These are phyloP conservation scores for Zaprionus capensis DNA, from an alignment of 1,140 invertebrate genomes.

Conservation along the genomic window DNA sequence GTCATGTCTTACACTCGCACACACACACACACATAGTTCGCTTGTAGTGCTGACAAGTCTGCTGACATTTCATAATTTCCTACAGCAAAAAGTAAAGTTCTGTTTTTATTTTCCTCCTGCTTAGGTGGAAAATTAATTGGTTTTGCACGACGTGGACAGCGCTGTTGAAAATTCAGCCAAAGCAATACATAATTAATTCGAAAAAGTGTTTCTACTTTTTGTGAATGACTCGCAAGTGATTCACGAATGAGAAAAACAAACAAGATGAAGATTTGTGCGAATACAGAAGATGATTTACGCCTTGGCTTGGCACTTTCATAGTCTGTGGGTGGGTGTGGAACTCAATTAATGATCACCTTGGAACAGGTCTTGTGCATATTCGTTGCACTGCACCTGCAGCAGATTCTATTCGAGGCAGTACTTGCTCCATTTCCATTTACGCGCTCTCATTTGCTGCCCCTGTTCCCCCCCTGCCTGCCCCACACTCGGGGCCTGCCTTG, in stretches of 20 bases:
- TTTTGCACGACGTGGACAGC: slow-evolving; percentile 49
- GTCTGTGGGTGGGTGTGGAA: background rate
- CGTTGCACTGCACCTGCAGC: background rate
- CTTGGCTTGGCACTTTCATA: background rate
- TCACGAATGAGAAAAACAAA: background rate
- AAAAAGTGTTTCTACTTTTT: background rate
- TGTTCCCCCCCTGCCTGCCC: too few species aligned
- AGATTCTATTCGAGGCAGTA: background rate
- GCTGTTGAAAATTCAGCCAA: slow-evolving; percentile 26
- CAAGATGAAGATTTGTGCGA: background rate
- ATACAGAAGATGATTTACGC: background rate
- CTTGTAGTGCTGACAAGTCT: slow-evolving; percentile 33
- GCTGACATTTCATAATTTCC: slow-evolving; percentile 53
- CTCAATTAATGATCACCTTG: slow-evolving; percentile 13
- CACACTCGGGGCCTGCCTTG: slow-evolving; percentile 33
- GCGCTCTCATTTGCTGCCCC: background rate
- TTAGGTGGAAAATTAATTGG: slow-evolving; percentile 69
- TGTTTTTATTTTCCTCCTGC: slow-evolving; percentile 49
- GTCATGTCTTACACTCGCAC: slow-evolving; percentile 41
- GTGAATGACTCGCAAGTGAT: slow-evolving; percentile 1
- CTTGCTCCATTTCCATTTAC: slow-evolving; percentile 8
- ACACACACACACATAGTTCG: background rate
- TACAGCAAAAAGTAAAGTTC: slow-evolving; percentile 18
- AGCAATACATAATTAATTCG: slow-evolving; percentile 20
- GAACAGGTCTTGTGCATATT: background rate